Evolutionary conservation across 2,113 vertebrate genomes (phyloP), one percentile per base, ranked within the genome.

Genomic region (Oryzias woworae): DNA sequence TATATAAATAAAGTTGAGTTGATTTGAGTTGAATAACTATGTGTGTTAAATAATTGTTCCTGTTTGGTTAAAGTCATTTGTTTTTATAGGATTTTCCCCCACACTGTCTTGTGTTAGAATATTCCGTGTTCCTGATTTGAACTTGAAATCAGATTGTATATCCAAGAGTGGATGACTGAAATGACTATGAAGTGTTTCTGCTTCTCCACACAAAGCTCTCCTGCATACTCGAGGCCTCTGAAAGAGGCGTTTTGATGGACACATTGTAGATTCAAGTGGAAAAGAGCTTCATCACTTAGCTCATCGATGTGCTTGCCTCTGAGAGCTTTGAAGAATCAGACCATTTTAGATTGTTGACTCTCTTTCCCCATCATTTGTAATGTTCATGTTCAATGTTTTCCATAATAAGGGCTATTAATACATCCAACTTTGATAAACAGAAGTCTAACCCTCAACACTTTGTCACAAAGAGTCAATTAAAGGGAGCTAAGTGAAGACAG

Each of bases 361-460:
- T 44, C 24, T 28, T 44, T 44, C 17, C 13, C 5, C 31, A 61
- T 55, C 12, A 7, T 17, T 49, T 41, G 14, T 61, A 20, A 66
- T 46, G 18, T 49, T 53, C 22, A 26, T n/a, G n/a, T n/a, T n/a
- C n/a, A 42, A 15, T 49, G 52, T 43, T 69, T 41, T 52, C 54
- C 44, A 61, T 17, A 12, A 23, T 54, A 61, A 14, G 47, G 51
- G 8, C 66, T 53, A 26, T 22, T 16, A 54, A 28, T 48, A 50
- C 46, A 36, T 43, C 22, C 31, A 22, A 58, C 51, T 69, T 54
- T 41, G 57, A 7, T 58, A 64, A 71, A 71, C 17, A 64, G 48
- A 54, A 53, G 4, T 63, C 43, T 31, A 48, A 58, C 48, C 54
- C 36, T 22, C 17, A 13, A 23, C 62, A 46, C 52, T 70, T 55